Conservation (phyloP, 2,888 invertebrate genomes). For the Drosophila falleni region DNA sequence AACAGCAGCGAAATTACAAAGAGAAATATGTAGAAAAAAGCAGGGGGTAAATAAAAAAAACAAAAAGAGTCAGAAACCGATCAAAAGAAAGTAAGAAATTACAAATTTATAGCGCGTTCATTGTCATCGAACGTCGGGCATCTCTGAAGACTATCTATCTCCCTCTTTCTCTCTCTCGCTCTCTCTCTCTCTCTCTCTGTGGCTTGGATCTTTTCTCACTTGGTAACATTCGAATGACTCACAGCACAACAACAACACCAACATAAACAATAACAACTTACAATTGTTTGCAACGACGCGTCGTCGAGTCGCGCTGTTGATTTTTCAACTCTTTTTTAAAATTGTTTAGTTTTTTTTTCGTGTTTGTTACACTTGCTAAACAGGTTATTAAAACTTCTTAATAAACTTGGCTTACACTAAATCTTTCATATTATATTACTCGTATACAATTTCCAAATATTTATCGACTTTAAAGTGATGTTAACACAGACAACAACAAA, state of each 20-base stretch:
- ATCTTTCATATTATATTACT: constrained; percentile 8
- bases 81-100: constrained; percentile 69
- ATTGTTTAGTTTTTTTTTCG: constrained; percentile 1
- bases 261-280: constrained; percentile 32
- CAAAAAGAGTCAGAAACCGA: constrained; percentile 27
- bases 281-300: constrained; percentile 55
- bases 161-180: constrained; percentile 4
- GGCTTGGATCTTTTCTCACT: constrained; percentile 22
- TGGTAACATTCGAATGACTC: constrained; percentile 51
- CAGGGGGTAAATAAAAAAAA: not conserved
- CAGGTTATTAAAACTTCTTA: constrained; percentile 21
- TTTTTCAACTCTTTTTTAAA: constrained; percentile 2
- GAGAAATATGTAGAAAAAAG: constrained; percentile 23
- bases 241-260: constrained; percentile 25
- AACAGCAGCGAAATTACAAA: constrained; percentile 21
- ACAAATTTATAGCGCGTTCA: constrained; percentile 66
- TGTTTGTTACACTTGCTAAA: constrained; percentile 22
- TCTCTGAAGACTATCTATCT: constrained; percentile 19
- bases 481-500: not conserved
- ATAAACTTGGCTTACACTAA: constrained; percentile 17
- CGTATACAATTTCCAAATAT: constrained; percentile 3
- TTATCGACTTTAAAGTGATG: constrained; percentile 3
- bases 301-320: constrained; percentile 40
- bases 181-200: constrained; percentile 8
- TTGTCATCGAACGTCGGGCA: constrained; percentile 54